phyloP scores from a whole-genome alignment of 2,113 vertebrate genomes.

The Atrichornis clamosus region DNA sequence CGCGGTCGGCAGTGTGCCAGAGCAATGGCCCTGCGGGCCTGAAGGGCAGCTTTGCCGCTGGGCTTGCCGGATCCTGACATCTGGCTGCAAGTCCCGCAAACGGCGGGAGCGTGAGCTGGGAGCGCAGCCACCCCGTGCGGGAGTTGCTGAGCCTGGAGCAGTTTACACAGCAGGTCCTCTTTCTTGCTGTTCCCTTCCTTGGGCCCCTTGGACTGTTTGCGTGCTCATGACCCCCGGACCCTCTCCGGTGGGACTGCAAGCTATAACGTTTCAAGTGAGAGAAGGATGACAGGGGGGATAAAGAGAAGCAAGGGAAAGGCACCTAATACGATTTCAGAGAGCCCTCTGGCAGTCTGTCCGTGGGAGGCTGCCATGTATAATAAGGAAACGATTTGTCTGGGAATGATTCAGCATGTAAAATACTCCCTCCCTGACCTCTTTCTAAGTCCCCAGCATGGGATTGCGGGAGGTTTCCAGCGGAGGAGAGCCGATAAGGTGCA shows the following conservation, averaged over 20 bases:
- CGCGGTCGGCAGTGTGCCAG: fast-evolving
- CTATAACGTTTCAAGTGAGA: background rate
- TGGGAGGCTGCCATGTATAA: slow-evolving; percentile 64
- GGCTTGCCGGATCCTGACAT: background rate
- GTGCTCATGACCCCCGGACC: background rate
- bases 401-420: slow-evolving; percentile 49
- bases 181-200: background rate
- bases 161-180: background rate
- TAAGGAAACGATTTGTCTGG: slow-evolving; percentile 61
- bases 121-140: fast-evolving
- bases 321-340: slow-evolving; percentile 32
- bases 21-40: fast-evolving
- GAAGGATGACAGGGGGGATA: background rate
- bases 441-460: background rate
- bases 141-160: background rate
- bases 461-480: background rate
- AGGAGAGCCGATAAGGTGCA: background rate
- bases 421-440: slow-evolving; percentile 16
- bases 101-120: background rate
- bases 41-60: background rate
- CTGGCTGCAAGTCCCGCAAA: background rate
- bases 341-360: slow-evolving; percentile 34
- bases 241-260: background rate
- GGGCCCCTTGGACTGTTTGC: background rate
- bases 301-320: slow-evolving; percentile 31